Evolutionary conservation across 2,797 vertebrate species (phyloP).

Genomic region (Erethizon dorsatum): DNA sequence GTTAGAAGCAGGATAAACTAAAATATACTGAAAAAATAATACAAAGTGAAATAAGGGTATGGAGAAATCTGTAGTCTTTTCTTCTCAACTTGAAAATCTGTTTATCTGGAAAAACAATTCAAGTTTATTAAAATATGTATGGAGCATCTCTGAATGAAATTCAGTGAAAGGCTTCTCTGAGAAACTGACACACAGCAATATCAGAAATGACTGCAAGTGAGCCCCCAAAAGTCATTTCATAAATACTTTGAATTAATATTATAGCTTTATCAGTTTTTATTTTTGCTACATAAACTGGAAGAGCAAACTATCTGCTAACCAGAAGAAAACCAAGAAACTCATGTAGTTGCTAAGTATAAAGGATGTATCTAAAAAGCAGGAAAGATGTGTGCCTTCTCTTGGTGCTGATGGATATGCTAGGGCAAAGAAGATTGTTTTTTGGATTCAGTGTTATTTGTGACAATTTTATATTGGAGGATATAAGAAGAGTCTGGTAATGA

Average conservation of each 20-base stretch:
- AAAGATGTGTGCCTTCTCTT: constrained; percentile 12
- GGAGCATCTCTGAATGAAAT: constrained; percentile 59
- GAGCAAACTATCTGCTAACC: not conserved
- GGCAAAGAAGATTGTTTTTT: constrained; percentile 9
- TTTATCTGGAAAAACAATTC: constrained; percentile 57
- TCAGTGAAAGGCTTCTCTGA: constrained; percentile 48
- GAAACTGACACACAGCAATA: constrained; percentile 38
- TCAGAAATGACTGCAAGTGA: constrained; percentile 43
- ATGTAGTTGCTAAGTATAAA: not conserved
- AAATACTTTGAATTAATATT: constrained; percentile 38
- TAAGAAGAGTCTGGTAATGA: constrained; percentile 64
- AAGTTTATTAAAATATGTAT: constrained; percentile 49
- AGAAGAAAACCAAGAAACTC: constrained; percentile 48
- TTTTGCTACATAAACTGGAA: constrained; percentile 64
- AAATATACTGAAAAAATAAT: constrained; percentile 57
- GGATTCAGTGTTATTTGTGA: constrained; percentile 21
- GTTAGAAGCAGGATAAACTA: constrained; percentile 50
- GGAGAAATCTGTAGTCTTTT: constrained; percentile 44
- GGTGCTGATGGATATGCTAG: not conserved
- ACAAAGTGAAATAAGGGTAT: not conserved
- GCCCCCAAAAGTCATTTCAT: constrained; percentile 19
- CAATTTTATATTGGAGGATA: constrained; percentile 61
- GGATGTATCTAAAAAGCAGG: not conserved
- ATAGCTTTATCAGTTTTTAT: constrained; percentile 44
- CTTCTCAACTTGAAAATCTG: constrained; percentile 36